Base-by-base conservation (phyloP, 2,888 invertebrate genomes). In the Notodonta ziczac region DNA sequence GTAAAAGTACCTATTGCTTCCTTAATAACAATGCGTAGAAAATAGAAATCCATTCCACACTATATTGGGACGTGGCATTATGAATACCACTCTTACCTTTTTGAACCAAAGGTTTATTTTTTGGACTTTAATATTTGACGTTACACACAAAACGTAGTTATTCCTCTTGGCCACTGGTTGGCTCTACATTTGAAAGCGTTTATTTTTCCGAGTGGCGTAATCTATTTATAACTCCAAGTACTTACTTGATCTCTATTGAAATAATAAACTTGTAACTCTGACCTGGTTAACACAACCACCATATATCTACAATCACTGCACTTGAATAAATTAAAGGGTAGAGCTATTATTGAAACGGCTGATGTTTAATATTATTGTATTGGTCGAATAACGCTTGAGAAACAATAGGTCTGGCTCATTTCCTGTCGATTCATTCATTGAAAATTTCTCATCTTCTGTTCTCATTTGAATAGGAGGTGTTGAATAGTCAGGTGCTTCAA, bases 301-400 rank as follows among this genome's bases (percentile, higher is more conserved):
- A 42, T 5, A 5, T 5, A 46, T 1, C n/a, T 5, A n/a, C n/a
- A 46, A 46, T n/a, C 46, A 50, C 16, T 24, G 24, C 24, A 24
- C 16, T n/a, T 50, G 16, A 50, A 50, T 50, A 50, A 50, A 50
- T 9, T 50, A 50, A 7, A 16, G 50, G 50, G 16, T 50, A 50
- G 48, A 14, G 48, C 50, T 52, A 24, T 24, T 51, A 51, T 24
- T 51, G 7, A 51, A 51, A 24, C 51, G 10, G 35, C 42, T 56
- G 14, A 50, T 69, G 63, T 72, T 62, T 65, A 60, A 67, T 73
- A 56, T 72, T 73, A 69, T 69, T 65, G 50, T 44, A 65, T 61
- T 52, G 10, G 50, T 61, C 59, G 46, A 65, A 69, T 65, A 65
- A 62, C 62, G 73, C 54, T 44, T 60, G 52, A 60, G 32, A 52